phyloP scores from a whole-genome alignment of 1,140 invertebrate genomes.

The Drosophila funebris region DNA sequence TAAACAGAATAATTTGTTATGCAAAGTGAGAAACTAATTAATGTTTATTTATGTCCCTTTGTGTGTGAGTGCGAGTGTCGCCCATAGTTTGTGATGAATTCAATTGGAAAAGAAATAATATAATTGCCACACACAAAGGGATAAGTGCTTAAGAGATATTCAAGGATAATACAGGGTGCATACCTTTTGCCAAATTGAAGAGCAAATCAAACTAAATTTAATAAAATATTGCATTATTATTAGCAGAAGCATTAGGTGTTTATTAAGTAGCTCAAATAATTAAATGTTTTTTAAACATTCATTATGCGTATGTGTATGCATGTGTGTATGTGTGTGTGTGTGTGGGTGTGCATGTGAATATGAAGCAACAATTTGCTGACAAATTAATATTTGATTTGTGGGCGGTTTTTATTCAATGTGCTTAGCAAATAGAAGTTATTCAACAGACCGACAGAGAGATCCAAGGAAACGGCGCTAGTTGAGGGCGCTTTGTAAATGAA shows the following conservation, averaged over 20 bases:
- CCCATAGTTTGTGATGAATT: constrained; percentile 18
- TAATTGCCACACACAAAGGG: background rate
- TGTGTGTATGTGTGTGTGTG: constrained; percentile 20
- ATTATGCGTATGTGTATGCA: constrained; percentile 1
- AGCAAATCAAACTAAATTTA: constrained; percentile 33
- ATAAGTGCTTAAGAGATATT: constrained; percentile 33
- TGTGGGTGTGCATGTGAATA: constrained; percentile 34
- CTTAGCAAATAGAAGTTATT: constrained; percentile 59
- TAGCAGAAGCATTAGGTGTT: constrained; percentile 20
- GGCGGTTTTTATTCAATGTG: constrained; percentile 23
- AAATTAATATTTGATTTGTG: constrained; percentile 22
- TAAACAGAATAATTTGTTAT: constrained; percentile 50
- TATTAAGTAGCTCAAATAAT: constrained; percentile 21
- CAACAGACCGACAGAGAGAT: constrained; percentile 24
- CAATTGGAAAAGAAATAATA: background rate
- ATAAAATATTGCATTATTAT: constrained; percentile 7
- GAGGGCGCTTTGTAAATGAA: constrained; percentile 61
- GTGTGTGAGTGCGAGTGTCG: background rate
- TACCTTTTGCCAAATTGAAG: constrained; percentile 61
- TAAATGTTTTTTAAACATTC: constrained; percentile 37
- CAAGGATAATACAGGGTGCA: constrained; percentile 75
- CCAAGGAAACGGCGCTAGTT: background rate
- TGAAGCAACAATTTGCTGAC: constrained; percentile 14
- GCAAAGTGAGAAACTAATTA: constrained; percentile 43
- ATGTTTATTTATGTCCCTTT: constrained; percentile 10